phyloP scores from a whole-genome alignment of 2,888 invertebrate species.

The Ophioninae sp. region DNA sequence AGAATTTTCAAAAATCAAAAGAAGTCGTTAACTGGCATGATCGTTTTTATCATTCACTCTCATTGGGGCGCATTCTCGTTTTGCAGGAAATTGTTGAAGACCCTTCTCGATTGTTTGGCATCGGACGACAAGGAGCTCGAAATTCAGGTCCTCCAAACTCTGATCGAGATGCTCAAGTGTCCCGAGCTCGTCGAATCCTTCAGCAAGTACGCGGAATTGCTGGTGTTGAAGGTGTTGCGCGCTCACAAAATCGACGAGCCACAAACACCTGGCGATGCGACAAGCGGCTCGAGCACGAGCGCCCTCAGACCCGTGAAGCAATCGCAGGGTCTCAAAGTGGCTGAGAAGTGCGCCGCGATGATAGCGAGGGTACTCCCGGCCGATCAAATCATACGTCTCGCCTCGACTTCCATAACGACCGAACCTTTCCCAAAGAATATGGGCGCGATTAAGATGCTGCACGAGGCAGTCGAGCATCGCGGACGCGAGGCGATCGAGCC shows the following conservation, averaged over 20 bases:
- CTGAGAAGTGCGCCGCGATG: slow-evolving; percentile 91
- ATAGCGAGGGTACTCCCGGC: slow-evolving; percentile 92
- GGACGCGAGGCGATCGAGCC: slow-evolving; percentile 88
- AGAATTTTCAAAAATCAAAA: background rate
- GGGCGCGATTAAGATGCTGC: slow-evolving; percentile 95
- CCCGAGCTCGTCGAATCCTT: slow-evolving; percentile 90
- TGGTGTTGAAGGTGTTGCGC: slow-evolving; percentile 93
- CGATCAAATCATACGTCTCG: slow-evolving; percentile 88
- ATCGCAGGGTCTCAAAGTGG: slow-evolving; percentile 88
- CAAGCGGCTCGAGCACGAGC: slow-evolving; percentile 24
- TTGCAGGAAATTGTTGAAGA: slow-evolving; percentile 84
- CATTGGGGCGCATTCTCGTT: slow-evolving; percentile 21
- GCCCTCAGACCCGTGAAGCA: slow-evolving; percentile 41
- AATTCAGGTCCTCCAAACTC: slow-evolving; percentile 89
- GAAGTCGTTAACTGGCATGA: background rate
- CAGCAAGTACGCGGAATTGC: slow-evolving; percentile 94
- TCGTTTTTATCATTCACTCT: background rate
- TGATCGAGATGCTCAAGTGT: slow-evolving; percentile 92
- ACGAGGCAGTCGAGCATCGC: slow-evolving; percentile 91
- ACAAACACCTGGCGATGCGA: slow-evolving; percentile 66
- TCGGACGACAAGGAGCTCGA: slow-evolving; percentile 86
- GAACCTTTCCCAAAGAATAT: slow-evolving; percentile 93
- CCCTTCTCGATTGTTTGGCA: slow-evolving; percentile 89
- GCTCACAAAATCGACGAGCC: slow-evolving; percentile 85
- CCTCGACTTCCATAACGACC: slow-evolving; percentile 93